Base-by-base conservation (phyloP, 2,113 vertebrate genomes). In the Nibea albiflora region DNA sequence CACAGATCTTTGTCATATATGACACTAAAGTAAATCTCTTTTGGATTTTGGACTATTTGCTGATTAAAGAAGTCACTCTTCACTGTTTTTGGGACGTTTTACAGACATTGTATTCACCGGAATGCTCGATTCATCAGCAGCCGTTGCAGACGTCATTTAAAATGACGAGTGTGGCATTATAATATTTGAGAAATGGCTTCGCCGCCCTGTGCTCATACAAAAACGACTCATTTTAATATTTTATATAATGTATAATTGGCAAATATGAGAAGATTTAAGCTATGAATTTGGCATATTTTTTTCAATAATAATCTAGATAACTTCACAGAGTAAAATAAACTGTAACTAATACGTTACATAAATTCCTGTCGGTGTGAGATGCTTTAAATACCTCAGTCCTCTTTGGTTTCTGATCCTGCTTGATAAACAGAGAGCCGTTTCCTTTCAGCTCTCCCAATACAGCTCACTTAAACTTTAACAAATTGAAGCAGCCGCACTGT, bases 401-500 rank as follows among this genome's bases (percentile, higher is more conserved):
- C 1, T 60, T 47, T 22, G 8, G 26, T 20, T 56, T 68, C 47
- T 11, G 53, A 60, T 60, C 14, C n/a, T 56, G 3, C 58, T 57
- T 64, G 22, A 67, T 52, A 60, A 61, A 67, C 3, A 28, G 61
- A 71, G 70, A 61, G 53, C 75, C 70, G 75, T 62, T 81, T 78
- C 62, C 75, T 66, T 72, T 60, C 63, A 65, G 50, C 24, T 31
- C 53, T 76, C 60, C 31, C 42, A 2, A 20, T 71, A 78, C 50
- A 46, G 49, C 53, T 77, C 74, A 70, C 47, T 69, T 78, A 78
- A 80, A 80, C 79, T 19, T 22, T 11, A 57, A 74, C 74, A 79
- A 84, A 87, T 74, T 69, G 63, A 84, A 77, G 63, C 77, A 26
- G 49, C 22, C 76, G 63, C 12, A 16, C 26, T 24, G 35, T 54